Evolutionary conservation across 2,888 invertebrate species (phyloP).

Genomic region (Nycteola revayana): DNA sequence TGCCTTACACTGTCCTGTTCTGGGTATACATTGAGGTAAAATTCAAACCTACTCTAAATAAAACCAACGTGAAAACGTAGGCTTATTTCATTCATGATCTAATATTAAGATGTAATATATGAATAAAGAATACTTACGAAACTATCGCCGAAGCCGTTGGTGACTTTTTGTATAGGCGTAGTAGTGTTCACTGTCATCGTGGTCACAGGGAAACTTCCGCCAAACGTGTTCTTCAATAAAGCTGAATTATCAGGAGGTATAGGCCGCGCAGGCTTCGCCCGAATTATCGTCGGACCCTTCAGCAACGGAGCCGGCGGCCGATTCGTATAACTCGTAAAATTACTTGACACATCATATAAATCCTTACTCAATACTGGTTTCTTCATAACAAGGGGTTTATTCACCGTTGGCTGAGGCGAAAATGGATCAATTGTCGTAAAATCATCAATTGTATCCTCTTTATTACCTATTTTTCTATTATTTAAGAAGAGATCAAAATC

Average conservation of each 20-base stretch:
- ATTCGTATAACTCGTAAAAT: conserved; percentile 52
- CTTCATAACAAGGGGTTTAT: conserved; percentile 63
- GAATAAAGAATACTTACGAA: conserved; percentile 60
- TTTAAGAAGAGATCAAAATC: conserved; percentile 87
- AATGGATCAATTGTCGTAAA: conserved; percentile 81
- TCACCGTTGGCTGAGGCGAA: conserved; percentile 64
- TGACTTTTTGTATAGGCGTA: conserved; percentile 67
- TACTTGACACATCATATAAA: conserved; percentile 84
- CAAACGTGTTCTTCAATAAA: conserved; percentile 64
- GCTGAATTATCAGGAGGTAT: conserved; percentile 78
- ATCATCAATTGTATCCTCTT: conserved; percentile 75
- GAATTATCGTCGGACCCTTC: conserved; percentile 88
- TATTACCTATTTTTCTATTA: conserved; percentile 55
- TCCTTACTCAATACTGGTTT: conserved; percentile 83
- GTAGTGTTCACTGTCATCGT: conserved; percentile 70
- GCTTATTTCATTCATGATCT: too few species aligned
- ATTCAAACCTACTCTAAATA: too few species aligned
- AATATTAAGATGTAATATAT: too few species aligned
- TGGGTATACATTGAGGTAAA: too few species aligned
- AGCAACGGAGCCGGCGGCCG: conserved; percentile 61
- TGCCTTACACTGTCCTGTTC: too few species aligned
- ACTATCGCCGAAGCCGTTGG: conserved; percentile 57
- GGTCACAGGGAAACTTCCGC: conserved; percentile 48
- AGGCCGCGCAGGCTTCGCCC: conserved; percentile 83
- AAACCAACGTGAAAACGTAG: conserved; percentile 14